Evolutionary conservation across 2,113 vertebrate species (phyloP).

Genomic region (Choloepus hoffmanni): DNA sequence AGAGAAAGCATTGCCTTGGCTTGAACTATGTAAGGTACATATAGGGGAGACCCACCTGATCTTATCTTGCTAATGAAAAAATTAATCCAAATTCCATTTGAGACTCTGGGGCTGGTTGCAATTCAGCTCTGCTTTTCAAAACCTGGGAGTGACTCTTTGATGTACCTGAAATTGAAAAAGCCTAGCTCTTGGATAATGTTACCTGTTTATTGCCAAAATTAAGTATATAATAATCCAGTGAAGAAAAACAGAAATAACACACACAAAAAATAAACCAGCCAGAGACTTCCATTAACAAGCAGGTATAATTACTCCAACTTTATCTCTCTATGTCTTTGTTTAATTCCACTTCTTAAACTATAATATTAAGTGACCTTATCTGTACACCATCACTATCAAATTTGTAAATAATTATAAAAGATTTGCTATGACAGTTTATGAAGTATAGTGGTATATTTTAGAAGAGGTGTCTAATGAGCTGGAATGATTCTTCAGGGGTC

Average conservation of each 20-base stretch:
- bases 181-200: constrained; percentile 40
- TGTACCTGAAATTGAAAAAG: constrained; percentile 29
- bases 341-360: neutral
- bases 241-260: constrained; percentile 36
- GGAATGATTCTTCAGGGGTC: neutral
- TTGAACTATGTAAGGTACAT: neutral
- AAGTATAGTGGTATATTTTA: constrained; percentile 29
- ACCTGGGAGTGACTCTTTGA: constrained; percentile 12
- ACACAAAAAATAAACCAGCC: neutral
- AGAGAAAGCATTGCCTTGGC: constrained; percentile 2
- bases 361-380: neutral
- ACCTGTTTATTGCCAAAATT: constrained; percentile 43
- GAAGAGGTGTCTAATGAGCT: neutral
- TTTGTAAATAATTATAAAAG: constrained; percentile 24
- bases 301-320: neutral
- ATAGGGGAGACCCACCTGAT: neutral
- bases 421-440: neutral
- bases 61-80: constrained; percentile 70
- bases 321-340: neutral
- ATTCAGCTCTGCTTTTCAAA: constrained; percentile 65
- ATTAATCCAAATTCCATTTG: constrained; percentile 69
- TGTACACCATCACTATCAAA: neutral
- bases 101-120: constrained; percentile 47
- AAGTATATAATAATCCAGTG: constrained; percentile 32
- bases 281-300: neutral